A percentile compares a stretch with the other conserved stretches of the same genome.
Evolutionary conservation across 1,140 invertebrate species (phyloP).

Genomic region (Berghia stephanieae): DNA sequence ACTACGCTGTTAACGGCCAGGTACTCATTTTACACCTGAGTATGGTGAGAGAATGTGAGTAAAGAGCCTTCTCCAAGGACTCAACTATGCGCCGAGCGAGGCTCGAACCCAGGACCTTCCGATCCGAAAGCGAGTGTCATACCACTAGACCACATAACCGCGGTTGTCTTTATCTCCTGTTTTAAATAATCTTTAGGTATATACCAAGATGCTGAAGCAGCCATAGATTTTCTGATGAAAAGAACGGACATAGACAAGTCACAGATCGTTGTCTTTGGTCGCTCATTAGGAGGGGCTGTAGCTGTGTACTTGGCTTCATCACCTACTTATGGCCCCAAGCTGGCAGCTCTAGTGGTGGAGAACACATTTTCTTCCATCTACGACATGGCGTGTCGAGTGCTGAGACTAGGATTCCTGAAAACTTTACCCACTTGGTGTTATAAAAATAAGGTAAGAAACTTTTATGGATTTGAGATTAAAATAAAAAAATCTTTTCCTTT

Average conservation of each 20-base stretch:
- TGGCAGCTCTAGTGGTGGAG: conserved; percentile 88
- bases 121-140: no score
- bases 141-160: no score
- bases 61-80: no score
- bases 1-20: no score
- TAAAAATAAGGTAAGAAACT: conserved; percentile 58
- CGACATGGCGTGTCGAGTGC: conserved; percentile 76
- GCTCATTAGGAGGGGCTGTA: conserved; percentile 88
- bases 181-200: conserved; percentile 69
- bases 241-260: conserved; percentile 83
- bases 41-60: no score
- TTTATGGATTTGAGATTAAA: neutral
- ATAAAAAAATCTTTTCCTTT: neutral
- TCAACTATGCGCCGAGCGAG: no score
- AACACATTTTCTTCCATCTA: conserved; percentile 96
- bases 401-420: conserved; percentile 46
- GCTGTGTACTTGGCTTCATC: conserved; percentile 84
- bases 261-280: conserved; percentile 91
- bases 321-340: conserved; percentile 71
- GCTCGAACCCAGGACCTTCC: no score
- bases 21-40: no score
- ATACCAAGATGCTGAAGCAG: conserved; percentile 87
- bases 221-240: conserved; percentile 83
- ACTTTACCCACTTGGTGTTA: conserved; percentile 52
- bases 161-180: neutral